A percentile compares a stretch with the other conserved stretches of the same genome.
Conservation (phyloP, 1,140 invertebrate species). For the Lethocerus indicus region DNA sequence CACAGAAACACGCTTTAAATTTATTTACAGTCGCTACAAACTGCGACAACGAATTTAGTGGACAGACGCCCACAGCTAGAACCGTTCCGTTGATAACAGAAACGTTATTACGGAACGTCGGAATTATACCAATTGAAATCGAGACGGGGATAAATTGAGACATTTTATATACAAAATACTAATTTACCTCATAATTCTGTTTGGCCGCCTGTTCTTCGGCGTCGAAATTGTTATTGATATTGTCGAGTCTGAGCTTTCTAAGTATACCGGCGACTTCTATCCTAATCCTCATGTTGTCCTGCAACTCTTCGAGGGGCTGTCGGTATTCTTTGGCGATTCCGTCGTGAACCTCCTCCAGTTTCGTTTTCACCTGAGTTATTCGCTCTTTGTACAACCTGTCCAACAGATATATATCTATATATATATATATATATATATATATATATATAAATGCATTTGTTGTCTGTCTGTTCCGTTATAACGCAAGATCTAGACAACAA, state of each 20-base stretch:
- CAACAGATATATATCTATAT: conserved; percentile 5
- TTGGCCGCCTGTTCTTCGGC: conserved; percentile 74
- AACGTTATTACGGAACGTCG: neutral
- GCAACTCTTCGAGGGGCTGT: conserved; percentile 62
- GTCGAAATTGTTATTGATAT: conserved; percentile 72
- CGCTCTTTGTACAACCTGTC: conserved; percentile 66
- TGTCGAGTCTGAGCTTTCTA: conserved; percentile 54
- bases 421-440: too few relatives aligned
- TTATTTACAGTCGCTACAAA: too few relatives aligned
- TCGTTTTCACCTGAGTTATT: conserved; percentile 63
- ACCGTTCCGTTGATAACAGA: neutral
- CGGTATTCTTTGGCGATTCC: conserved; percentile 78
- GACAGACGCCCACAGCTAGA: too few relatives aligned
- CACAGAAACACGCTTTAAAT: too few relatives aligned
- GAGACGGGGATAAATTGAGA: neutral
- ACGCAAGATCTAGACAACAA: too few relatives aligned
- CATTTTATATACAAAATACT: too few relatives aligned
- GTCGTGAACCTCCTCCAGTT: conserved; percentile 66
- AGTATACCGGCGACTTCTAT: conserved; percentile 81
- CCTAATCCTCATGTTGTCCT: conserved; percentile 70
- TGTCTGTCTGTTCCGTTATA: too few relatives aligned
- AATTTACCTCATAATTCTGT: conserved; percentile 79
- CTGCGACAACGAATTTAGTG: too few relatives aligned
- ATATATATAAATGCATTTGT: too few relatives aligned
- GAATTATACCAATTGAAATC: neutral